phyloP scores from a whole-genome alignment of 2,797 vertebrate species.

The Delichon dasypus region DNA sequence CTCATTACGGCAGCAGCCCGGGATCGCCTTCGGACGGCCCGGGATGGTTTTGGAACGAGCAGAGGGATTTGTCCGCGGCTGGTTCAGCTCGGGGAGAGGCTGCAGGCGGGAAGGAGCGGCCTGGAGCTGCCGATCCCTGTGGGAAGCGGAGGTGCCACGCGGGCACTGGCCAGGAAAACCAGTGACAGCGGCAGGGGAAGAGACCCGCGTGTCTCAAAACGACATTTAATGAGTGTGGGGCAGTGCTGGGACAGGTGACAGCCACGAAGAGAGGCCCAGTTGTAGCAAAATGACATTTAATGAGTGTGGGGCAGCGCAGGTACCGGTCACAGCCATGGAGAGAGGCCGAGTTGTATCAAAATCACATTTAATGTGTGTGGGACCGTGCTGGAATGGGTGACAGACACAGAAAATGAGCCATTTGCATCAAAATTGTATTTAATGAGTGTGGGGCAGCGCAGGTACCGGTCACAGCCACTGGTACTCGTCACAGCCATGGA shows the following conservation, averaged over 20 bases:
- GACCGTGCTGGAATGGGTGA: rapidly evolving
- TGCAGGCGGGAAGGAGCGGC: background rate
- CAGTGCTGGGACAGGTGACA: rapidly evolving
- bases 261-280: background rate
- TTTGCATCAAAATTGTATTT: background rate
- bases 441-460: too few species aligned
- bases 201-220: rapidly evolving
- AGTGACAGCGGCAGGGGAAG: rapidly evolving
- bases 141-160: rapidly evolving
- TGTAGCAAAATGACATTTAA: background rate
- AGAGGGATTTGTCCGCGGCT: background rate
- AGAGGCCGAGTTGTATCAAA: background rate
- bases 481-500: background rate
- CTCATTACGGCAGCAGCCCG: background rate
- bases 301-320: rapidly evolving
- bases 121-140: background rate
- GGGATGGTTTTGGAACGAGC: rapidly evolving
- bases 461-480: background rate
- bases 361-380: background rate
- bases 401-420: background rate
- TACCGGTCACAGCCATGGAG: background rate
- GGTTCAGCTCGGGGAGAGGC: background rate
- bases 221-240: background rate
- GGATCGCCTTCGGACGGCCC: rapidly evolving
- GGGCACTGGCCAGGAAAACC: background rate